These are phyloP conservation scores for Apocrypta bakeri DNA, from an alignment of 1,140 invertebrate genomes.

Conservation along the genomic window DNA sequence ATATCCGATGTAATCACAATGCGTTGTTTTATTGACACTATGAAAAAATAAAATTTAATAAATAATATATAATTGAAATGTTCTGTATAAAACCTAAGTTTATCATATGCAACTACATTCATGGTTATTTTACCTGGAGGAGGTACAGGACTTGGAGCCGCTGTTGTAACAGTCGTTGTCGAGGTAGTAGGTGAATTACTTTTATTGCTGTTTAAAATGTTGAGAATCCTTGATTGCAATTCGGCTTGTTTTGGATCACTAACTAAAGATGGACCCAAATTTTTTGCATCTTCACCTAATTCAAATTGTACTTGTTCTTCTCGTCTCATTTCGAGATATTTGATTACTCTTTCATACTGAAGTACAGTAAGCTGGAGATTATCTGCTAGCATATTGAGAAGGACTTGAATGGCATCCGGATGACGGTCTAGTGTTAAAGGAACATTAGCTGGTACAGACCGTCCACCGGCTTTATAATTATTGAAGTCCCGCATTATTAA, in stretches of 20 bases:
- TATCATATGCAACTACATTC: slow-evolving; percentile 12
- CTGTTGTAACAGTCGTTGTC: slow-evolving; percentile 60
- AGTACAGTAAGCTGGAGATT: slow-evolving; percentile 85
- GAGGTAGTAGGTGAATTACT: slow-evolving; percentile 53
- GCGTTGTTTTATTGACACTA: slow-evolving; percentile 16
- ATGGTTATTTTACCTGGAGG: slow-evolving; percentile 63
- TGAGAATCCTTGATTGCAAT: slow-evolving; percentile 89
- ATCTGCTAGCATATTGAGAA: slow-evolving; percentile 87
- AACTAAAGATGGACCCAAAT: slow-evolving; percentile 70
- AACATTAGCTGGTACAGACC: slow-evolving; percentile 69
- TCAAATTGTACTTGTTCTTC: slow-evolving; percentile 84
- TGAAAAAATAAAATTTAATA: slow-evolving; percentile 26
- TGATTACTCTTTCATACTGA: slow-evolving; percentile 88
- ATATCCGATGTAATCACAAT: neutral
- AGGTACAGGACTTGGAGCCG: slow-evolving; percentile 66
- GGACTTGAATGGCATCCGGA: slow-evolving; percentile 83
- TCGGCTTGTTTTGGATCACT: slow-evolving; percentile 80
- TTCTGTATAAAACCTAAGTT: neutral
- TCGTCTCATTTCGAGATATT: slow-evolving; percentile 85
- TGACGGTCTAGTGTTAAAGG: slow-evolving; percentile 73
- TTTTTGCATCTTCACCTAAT: slow-evolving; percentile 76
- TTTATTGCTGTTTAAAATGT: slow-evolving; percentile 82
- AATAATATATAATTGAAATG: slow-evolving; percentile 20
- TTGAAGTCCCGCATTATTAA: slow-evolving; percentile 87
- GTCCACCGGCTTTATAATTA: slow-evolving; percentile 81